A percentile compares a stretch with the other conserved stretches of the same genome.
Evolutionary conservation across 1,140 invertebrate species (phyloP).

Genomic region (Holcopasites calliopsidis): DNA sequence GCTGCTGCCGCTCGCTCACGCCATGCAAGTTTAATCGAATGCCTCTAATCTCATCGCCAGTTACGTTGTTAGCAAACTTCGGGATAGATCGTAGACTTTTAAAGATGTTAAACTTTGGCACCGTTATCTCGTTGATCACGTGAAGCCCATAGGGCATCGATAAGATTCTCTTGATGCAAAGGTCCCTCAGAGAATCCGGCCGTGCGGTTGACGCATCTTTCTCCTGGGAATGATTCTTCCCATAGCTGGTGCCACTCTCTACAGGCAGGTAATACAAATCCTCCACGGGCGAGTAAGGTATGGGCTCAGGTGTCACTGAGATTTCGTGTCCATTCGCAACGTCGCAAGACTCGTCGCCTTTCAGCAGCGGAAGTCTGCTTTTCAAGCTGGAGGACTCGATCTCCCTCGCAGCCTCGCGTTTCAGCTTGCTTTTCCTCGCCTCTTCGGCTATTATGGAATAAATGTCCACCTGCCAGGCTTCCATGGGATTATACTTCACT

Average conservation of each 20-base stretch:
- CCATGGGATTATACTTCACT: conserved; percentile 77
- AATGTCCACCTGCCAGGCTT: conserved; percentile 71
- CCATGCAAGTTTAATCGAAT: conserved; percentile 44
- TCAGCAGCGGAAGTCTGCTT: conserved; percentile 51
- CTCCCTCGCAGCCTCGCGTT: conserved; percentile 1
- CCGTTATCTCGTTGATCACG: conserved; percentile 84
- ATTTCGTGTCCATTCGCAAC: conserved; percentile 12
- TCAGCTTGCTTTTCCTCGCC: conserved; percentile 34
- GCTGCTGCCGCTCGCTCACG: conserved; percentile 37
- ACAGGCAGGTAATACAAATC: conserved; percentile 39
- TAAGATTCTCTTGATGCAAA: conserved; percentile 83
- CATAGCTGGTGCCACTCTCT: neutral
- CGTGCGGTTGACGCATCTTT: neutral
- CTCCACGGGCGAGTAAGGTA: conserved; percentile 65
- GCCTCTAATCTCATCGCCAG: conserved; percentile 9
- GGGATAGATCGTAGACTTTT: conserved; percentile 71
- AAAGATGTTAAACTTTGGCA: conserved; percentile 82
- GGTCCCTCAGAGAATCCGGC: conserved; percentile 76
- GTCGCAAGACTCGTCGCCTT: conserved; percentile 20
- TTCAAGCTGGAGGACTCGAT: conserved; percentile 53
- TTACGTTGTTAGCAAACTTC: conserved; percentile 54
- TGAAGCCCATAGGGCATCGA: conserved; percentile 83
- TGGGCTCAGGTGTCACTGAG: conserved; percentile 46
- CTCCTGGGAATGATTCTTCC: neutral
- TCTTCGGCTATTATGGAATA: conserved; percentile 69